Base-by-base conservation (phyloP, 2,888 invertebrate genomes). In the Microplitis deprimator region DNA sequence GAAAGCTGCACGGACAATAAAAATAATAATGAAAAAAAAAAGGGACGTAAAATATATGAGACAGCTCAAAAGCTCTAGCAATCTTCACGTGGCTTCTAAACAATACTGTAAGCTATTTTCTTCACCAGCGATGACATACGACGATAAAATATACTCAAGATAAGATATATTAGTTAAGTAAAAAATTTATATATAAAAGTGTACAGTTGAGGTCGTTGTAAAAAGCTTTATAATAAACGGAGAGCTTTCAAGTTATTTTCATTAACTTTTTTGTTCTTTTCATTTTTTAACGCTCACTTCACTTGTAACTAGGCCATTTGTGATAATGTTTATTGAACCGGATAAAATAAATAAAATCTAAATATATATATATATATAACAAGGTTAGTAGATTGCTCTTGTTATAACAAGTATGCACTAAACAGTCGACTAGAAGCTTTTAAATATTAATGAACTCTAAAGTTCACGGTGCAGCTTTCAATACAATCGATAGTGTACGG, bases 121-220 rank as follows among this genome's bases (percentile, higher is more conserved):
- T 29, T 60, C 6, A 17, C 29, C 50, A 67, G 38, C 59, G 76
- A 71, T 71, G 70, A 70, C 50, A 76, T 62, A 71, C 13, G 50
- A 50, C 40, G 65, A 71, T 76, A 65, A 64, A 75, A 69, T 61
- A 75, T 40, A 38, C 38, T 65, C 65, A 65, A 65, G 65, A 29
- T 65, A 65, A 29, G 65, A 65, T 29, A 29, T 65, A 50, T 50
- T 50, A 50, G 50, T 13, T 50, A 50, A 1, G 13, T 13, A 50
- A 50, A 50, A 50, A 13, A 13, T 50, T 50, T 50, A 50, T 50
- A 50, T 13, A 50, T 50, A 50, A 50, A 13, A 50, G 13, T 5
- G 50, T 50, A 13, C 50, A 13, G 50, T 50, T 50, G 50, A 50
- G 50, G 50, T 50, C 4, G 29, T 29, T 29, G 29, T 29, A 50